phyloP scores from a whole-genome alignment of 1,140 invertebrate species.

The Drosophila insularis region DNA sequence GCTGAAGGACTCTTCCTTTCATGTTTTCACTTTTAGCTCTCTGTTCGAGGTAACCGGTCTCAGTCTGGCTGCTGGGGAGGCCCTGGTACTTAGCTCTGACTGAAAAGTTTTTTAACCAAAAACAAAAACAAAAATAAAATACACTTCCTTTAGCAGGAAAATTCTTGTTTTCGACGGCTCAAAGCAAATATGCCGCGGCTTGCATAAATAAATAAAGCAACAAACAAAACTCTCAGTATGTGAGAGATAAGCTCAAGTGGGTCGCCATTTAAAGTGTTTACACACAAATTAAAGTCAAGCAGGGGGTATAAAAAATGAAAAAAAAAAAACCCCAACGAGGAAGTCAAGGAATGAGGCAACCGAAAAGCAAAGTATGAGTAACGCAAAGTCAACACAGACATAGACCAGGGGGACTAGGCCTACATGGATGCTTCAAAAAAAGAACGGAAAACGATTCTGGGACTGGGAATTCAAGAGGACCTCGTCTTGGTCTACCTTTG shows the following conservation, averaged over 20 bases:
- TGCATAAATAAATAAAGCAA: conserved; percentile 74
- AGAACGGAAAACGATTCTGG: not conserved
- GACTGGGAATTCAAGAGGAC: not conserved
- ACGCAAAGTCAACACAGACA: conserved; percentile 68
- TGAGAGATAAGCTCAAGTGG: conserved; percentile 50
- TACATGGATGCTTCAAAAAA: not conserved
- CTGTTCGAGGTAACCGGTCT: conserved; percentile 37
- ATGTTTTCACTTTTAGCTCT: conserved; percentile 17
- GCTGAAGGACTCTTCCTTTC: not conserved
- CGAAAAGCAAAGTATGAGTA: conserved; percentile 46
- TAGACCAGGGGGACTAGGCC: conserved; percentile 41
- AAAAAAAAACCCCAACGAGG: not conserved
- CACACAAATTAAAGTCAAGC: conserved; percentile 78
- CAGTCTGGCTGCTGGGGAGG: conserved; percentile 55
- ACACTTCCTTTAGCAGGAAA: conserved; percentile 34
- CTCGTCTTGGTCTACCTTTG: conserved; percentile 36
- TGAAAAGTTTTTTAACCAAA: conserved; percentile 19
- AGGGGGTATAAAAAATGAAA: conserved; percentile 14
- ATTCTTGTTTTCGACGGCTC: conserved; percentile 30
- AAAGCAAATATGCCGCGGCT: conserved; percentile 62
- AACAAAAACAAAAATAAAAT: not conserved
- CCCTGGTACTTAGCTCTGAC: conserved; percentile 40
- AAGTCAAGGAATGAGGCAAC: conserved; percentile 17
- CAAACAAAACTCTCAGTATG: conserved; percentile 61
- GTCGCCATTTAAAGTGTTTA: conserved; percentile 71